A percentile compares a stretch with the other conserved stretches of the same genome.
Conservation (phyloP, 1,140 invertebrate genomes). For the Heliconius nattereri region DNA sequence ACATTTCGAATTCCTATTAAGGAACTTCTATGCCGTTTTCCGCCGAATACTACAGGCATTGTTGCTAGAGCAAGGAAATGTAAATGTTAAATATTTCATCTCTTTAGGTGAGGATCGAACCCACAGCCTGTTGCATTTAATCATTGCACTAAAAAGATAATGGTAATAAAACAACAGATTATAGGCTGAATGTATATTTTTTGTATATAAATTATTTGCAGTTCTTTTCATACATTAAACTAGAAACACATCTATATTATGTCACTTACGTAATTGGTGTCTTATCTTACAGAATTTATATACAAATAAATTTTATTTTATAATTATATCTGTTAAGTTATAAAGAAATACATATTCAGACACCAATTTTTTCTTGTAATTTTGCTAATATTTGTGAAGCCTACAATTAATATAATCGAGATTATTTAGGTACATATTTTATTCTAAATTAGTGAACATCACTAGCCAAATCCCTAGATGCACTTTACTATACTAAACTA, state of each 20-base stretch:
- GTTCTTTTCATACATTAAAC: conserved; percentile 73
- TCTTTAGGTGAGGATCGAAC: too few relatives aligned
- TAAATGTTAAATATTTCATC: too few relatives aligned
- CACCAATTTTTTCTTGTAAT: neutral
- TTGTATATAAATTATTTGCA: conserved; percentile 77
- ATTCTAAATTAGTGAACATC: conserved; percentile 63
- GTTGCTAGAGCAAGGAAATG: too few relatives aligned
- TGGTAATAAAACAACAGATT: conserved; percentile 55
- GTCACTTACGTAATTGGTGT: conserved; percentile 74
- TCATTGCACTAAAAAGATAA: too few relatives aligned
- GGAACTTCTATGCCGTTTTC: too few relatives aligned
- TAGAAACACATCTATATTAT: conserved; percentile 72
- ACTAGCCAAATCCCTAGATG: conserved; percentile 59
- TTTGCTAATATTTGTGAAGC: conserved; percentile 44
- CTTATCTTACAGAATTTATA: conserved; percentile 65
- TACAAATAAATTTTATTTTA: conserved; percentile 43
- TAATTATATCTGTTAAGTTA: conserved; percentile 40
- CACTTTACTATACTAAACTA: conserved; percentile 44
- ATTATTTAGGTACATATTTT: conserved; percentile 74
- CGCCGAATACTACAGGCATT: too few relatives aligned
- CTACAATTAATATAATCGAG: conserved; percentile 60
- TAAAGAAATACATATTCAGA: neutral
- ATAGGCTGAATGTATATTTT: conserved; percentile 76
- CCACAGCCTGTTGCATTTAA: too few relatives aligned
- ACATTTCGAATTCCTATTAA: too few relatives aligned